Base-by-base conservation (phyloP, 2,113 vertebrate genomes). In the Channa maculata region DNA sequence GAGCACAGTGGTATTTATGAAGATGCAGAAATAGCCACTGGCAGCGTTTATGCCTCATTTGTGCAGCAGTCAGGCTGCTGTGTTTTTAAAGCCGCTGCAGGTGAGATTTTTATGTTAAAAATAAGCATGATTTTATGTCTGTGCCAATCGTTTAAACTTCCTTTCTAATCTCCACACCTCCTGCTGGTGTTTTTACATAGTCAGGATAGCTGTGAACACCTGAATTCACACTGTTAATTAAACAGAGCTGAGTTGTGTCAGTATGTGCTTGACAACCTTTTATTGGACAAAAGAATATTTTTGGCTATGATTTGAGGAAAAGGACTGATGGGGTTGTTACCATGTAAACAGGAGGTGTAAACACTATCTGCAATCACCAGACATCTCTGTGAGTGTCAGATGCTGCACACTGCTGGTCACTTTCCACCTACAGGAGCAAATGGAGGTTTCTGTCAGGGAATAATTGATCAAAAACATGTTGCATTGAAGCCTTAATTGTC, bases 1-100 rank as follows among this genome's bases (percentile, higher is more conserved):
- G 36, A 62, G 24, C 70, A 65, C 61, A 37, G 44, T 34, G 61
- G 50, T 73, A 33, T 73, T 79, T 74, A 58, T 12, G 48, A 73
- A 77, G 73, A 72, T 49, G 57, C 46, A 62, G 66, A 80, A 85
- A 82, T 69, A 71, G 75, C 80, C 75, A 39, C 65, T 70, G 57
- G 84, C 84, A 73, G 50, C 75, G 61, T 76, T 77, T 71, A 59
- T 0, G 5, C 53, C 51, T 85, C 57, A 72, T 75, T 69, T 79
- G 44, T 63, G 57, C 49, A 62, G 50, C 58, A 51, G 55, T 74
- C 51, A 34, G 59, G 14, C 55, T 34, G 12, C 43, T 12, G 41
- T 52, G 34, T 58, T 66, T 79, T 77, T 71, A 66, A 54, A 67
- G 50, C 49, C 52, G 12, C 55, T 66, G 70, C 49, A 77, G 73